These are phyloP conservation scores for Prosopocoilus inquinatus DNA, from an alignment of 2,888 invertebrate genomes.

Conservation along the genomic window DNA sequence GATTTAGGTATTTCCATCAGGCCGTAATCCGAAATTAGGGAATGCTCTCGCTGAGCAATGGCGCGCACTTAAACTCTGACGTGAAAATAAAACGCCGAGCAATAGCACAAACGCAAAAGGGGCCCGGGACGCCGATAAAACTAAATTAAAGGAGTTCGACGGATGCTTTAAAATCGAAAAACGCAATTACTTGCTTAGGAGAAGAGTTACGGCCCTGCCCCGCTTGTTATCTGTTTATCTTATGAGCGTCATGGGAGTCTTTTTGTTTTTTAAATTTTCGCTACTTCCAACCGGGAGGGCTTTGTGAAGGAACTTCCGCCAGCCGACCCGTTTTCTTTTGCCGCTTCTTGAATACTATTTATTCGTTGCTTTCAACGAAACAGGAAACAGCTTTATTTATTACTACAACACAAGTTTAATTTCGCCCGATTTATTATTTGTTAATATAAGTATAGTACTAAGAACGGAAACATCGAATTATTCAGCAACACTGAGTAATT, in stretches of 20 bases:
- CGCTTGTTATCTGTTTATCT: constrained; percentile 43
- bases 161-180: constrained; percentile 41
- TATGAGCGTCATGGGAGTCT: constrained; percentile 36
- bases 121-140: constrained; percentile 39
- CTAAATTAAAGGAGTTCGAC: constrained; percentile 38
- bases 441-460: too few species aligned
- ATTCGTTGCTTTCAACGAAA: too few species aligned
- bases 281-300: background rate
- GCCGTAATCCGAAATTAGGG: background rate
- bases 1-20: background rate
- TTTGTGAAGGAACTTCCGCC: background rate
- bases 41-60: background rate
- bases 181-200: constrained; percentile 37
- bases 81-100: background rate
- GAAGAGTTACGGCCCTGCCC: constrained; percentile 33
- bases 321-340: too few species aligned
- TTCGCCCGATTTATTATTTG: too few species aligned
- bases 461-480: too few species aligned
- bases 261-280: constrained; percentile 34
- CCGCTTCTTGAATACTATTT: too few species aligned
- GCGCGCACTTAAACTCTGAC: background rate
- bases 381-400: too few species aligned
- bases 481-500: too few species aligned
- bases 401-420: too few species aligned
- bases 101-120: constrained; percentile 24